A percentile compares a stretch with the other conserved stretches of the same genome.
phyloP scores from a whole-genome alignment of 2,113 vertebrate species.

The Mormoops blainvillei region DNA sequence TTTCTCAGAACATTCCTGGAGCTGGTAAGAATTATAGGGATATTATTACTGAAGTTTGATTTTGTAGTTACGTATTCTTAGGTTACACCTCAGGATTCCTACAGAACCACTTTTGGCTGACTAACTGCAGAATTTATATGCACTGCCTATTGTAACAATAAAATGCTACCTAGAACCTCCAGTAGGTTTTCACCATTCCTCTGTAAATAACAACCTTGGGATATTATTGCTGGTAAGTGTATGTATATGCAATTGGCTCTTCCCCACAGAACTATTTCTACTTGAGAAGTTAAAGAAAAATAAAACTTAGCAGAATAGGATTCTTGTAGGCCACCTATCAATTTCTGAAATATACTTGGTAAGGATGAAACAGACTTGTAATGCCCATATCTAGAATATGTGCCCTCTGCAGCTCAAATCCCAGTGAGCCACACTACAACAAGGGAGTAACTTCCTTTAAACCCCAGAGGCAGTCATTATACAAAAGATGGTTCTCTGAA shows the following conservation, averaged over 20 bases:
- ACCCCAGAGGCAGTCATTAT: background rate
- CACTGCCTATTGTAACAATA: background rate
- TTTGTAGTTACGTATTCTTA: background rate
- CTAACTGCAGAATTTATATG: background rate
- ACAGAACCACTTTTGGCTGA: background rate
- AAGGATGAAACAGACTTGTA: background rate
- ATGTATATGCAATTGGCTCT: background rate
- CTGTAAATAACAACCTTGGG: background rate
- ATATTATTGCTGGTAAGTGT: background rate
- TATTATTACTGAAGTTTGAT: background rate
- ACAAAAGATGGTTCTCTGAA: background rate
- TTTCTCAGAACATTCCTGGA: background rate
- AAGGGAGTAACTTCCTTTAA: background rate
- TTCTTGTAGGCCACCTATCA: background rate
- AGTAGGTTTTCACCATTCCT: background rate
- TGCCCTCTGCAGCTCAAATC: background rate
- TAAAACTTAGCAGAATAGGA: background rate
- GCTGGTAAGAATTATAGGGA: slow-evolving; percentile 12
- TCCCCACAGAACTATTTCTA: background rate
- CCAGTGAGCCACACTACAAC: background rate
- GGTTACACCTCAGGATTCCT: background rate
- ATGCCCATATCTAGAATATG: too few species aligned
- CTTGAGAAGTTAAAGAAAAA: background rate
- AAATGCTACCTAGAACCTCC: background rate
- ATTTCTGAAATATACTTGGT: slow-evolving; percentile 27